Evolutionary conservation across 2,113 vertebrate genomes (phyloP).

Genomic region (Centrocercus urophasianus): DNA sequence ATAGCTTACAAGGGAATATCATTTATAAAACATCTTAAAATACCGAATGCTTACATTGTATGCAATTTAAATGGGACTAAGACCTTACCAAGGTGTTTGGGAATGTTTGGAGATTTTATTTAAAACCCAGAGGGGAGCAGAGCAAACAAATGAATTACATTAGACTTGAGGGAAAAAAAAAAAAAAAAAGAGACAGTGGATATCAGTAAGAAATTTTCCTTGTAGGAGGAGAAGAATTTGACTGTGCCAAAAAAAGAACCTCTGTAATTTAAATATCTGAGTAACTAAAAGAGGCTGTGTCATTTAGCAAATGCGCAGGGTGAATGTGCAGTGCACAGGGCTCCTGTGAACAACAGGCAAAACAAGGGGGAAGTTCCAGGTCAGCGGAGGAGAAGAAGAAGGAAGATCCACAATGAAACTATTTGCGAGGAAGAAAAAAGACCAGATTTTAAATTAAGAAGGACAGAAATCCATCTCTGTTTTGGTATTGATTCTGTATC

Average conservation of each 20-base stretch:
- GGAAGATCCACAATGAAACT: not conserved
- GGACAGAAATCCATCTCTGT: not conserved
- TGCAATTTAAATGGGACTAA: not conserved
- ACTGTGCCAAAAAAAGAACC: not conserved
- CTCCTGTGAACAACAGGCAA: not conserved
- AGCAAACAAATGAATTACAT: not conserved
- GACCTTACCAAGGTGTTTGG: not conserved
- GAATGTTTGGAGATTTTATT: not conserved
- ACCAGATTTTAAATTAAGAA: not conserved
- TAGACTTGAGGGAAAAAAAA: not conserved
- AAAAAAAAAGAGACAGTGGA: not conserved
- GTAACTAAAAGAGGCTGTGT: not conserved
- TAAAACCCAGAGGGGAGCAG: not conserved
- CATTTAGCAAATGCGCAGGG: not conserved
- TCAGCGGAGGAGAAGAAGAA: not conserved
- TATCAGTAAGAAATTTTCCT: not conserved
- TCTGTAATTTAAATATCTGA: not conserved
- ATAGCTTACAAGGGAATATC: not conserved
- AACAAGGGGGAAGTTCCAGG: not conserved
- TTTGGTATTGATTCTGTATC: not conserved
- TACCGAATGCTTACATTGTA: not conserved
- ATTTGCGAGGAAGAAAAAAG: not conserved
- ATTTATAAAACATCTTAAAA: not conserved
- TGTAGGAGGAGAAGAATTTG: not conserved
- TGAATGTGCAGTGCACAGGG: fast-evolving